Evolutionary conservation across 2,888 invertebrate genomes (phyloP).

Genomic region (Lasioglossum villosulum): DNA sequence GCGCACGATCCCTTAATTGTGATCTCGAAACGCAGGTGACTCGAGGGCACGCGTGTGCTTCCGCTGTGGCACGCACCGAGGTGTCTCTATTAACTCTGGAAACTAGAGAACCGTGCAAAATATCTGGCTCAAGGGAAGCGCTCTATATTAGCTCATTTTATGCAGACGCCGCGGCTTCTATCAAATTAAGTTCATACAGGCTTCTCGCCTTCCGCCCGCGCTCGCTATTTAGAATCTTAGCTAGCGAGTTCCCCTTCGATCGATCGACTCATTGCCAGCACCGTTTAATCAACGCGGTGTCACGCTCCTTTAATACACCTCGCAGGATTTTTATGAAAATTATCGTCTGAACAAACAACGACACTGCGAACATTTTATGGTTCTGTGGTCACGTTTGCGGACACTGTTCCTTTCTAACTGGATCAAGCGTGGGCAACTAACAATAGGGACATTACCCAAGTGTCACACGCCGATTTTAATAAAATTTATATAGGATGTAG

Average conservation of each 20-base stretch:
- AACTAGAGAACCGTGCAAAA: constrained; percentile 68
- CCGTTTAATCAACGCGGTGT: constrained; percentile 43
- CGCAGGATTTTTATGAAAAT: neutral
- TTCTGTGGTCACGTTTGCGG: neutral
- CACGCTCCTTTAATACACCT: neutral
- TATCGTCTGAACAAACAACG: neutral
- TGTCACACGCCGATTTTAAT: too few relatives aligned
- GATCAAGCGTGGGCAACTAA: too few relatives aligned
- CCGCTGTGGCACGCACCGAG: constrained; percentile 55
- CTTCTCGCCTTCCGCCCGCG: constrained; percentile 53
- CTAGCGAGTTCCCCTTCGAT: constrained; percentile 50
- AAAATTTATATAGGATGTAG: too few relatives aligned
- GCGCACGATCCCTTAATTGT: constrained; percentile 49
- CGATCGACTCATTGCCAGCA: constrained; percentile 38
- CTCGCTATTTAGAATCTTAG: constrained; percentile 49
- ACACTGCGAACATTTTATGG: neutral
- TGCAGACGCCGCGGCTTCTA: constrained; percentile 68
- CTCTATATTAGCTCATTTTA: constrained; percentile 81
- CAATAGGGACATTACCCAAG: too few relatives aligned
- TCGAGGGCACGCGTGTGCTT: constrained; percentile 42
- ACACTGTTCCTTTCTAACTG: neutral
- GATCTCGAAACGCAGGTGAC: constrained; percentile 30
- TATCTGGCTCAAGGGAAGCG: constrained; percentile 55
- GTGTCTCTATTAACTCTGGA: constrained; percentile 65
- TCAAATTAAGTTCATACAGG: constrained; percentile 73